Conservation (phyloP, 2,113 vertebrate species). For the Anolis carolinensis region DNA sequence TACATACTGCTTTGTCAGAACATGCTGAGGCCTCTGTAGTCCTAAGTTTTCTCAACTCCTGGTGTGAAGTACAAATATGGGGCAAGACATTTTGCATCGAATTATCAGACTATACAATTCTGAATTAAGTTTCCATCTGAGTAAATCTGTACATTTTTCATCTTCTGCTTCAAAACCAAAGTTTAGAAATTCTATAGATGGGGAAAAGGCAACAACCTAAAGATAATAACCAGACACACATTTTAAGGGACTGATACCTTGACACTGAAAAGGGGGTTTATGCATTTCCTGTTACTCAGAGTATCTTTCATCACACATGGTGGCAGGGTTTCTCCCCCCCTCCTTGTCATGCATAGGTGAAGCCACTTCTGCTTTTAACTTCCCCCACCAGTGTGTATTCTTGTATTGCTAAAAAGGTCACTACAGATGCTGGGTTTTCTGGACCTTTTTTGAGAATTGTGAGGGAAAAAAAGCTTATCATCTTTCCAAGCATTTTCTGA, state of each 20-base stretch:
- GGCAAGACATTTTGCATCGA: not conserved
- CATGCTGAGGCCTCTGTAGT: constrained; percentile 26
- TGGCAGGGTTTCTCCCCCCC: not conserved
- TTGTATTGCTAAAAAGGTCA: not conserved
- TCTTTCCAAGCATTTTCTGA: no score
- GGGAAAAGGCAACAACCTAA: not conserved
- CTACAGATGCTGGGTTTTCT: not conserved
- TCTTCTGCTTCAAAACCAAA: no score
- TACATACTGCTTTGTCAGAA: constrained; percentile 1
- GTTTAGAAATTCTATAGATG: not conserved
- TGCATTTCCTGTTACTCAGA: not conserved
- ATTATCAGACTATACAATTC: no score
- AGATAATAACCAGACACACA: not conserved
- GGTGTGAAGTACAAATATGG: not conserved
- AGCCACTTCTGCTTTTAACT: constrained; percentile 5
- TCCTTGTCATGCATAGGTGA: not conserved
- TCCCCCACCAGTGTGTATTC: not conserved
- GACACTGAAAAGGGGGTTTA: not conserved
- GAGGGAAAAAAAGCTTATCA: no score
- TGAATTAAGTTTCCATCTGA: not conserved
- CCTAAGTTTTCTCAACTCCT: not conserved
- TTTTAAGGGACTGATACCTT: not conserved
- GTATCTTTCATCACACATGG: not conserved
- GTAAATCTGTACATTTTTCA: not conserved
- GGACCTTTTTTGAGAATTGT: not conserved